Evolutionary conservation across 2,113 vertebrate genomes (phyloP).

Genomic region (Saguinus imperator): DNA sequence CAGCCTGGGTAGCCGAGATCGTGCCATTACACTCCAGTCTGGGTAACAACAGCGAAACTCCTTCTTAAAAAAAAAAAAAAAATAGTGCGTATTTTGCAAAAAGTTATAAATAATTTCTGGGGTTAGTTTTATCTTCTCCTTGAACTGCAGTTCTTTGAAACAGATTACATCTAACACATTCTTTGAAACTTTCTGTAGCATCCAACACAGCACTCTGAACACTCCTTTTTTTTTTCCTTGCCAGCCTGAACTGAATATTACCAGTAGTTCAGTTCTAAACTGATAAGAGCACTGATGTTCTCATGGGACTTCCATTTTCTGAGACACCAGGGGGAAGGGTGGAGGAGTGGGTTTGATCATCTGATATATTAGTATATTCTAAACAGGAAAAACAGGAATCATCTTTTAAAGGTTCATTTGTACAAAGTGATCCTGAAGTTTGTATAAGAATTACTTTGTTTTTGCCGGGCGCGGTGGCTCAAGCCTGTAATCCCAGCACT

Average conservation of each 20-base stretch:
- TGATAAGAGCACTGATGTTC: not conserved
- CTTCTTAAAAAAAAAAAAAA: too few species aligned
- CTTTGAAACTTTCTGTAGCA: conserved; percentile 26
- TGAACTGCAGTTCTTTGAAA: conserved; percentile 11
- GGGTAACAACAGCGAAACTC: too few species aligned
- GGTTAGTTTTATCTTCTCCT: conserved; percentile 27
- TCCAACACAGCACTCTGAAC: not conserved
- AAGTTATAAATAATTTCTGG: not conserved
- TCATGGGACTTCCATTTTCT: not conserved
- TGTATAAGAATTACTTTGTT: conserved; percentile 11
- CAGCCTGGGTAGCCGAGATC: too few species aligned
- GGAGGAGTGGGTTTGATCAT: not conserved
- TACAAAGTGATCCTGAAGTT: conserved; percentile 8
- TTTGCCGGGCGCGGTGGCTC: not conserved
- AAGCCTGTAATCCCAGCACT: too few species aligned
- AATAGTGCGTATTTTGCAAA: not conserved
- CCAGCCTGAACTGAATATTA: not conserved
- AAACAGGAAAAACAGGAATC: conserved; percentile 67
- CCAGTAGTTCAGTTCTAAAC: not conserved
- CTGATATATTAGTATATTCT: conserved; percentile 16
- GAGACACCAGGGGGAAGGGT: not conserved
- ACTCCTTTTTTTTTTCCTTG: not conserved
- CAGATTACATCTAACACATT: not conserved
- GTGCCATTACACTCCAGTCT: too few species aligned
- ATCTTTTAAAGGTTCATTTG: conserved; percentile 31